Conservation (phyloP, 2,888 invertebrate species). For the Macaria notata region DNA sequence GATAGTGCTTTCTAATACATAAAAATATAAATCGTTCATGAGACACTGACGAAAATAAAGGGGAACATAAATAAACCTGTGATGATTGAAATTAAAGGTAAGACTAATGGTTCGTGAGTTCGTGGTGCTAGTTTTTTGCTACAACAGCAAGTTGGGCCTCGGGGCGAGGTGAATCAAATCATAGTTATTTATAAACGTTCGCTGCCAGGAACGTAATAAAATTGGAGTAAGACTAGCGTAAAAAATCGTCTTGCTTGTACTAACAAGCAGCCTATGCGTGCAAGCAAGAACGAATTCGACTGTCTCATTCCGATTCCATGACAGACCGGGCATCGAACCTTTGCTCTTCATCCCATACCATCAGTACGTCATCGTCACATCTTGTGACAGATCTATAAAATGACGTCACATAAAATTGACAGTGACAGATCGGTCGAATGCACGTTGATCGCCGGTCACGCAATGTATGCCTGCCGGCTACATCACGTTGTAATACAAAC, state of each 20-base stretch:
- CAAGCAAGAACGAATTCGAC: too few relatives aligned
- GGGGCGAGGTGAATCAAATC: slow-evolving; percentile 24
- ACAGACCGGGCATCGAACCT: slow-evolving; percentile 24
- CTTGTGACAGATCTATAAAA: not conserved
- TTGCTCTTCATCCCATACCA: too few relatives aligned
- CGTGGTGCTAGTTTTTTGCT: slow-evolving; percentile 80
- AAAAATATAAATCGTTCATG: slow-evolving; percentile 47
- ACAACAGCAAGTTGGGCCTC: slow-evolving; percentile 60
- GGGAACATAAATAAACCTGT: slow-evolving; percentile 48
- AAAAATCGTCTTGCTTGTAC: too few relatives aligned
- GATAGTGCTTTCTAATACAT: slow-evolving; percentile 51
- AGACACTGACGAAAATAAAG: slow-evolving; percentile 54
- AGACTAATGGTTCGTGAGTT: slow-evolving; percentile 42
- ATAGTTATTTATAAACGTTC: too few relatives aligned
- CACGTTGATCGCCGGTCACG: slow-evolving; percentile 16
- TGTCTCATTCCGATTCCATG: too few relatives aligned
- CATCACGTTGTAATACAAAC: not conserved
- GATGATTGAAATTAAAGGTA: slow-evolving; percentile 53
- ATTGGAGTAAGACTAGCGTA: too few relatives aligned
- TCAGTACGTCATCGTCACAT: not conserved
- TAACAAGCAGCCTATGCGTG: too few relatives aligned
- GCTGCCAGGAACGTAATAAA: too few relatives aligned
- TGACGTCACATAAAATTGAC: slow-evolving; percentile 30
- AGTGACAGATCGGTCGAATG: slow-evolving; percentile 23
- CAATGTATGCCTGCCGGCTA: slow-evolving; percentile 22